Evolutionary conservation across 2,113 vertebrate genomes (phyloP), one percentile per base, ranked within the genome.

Genomic region (Chionomys nivalis): DNA sequence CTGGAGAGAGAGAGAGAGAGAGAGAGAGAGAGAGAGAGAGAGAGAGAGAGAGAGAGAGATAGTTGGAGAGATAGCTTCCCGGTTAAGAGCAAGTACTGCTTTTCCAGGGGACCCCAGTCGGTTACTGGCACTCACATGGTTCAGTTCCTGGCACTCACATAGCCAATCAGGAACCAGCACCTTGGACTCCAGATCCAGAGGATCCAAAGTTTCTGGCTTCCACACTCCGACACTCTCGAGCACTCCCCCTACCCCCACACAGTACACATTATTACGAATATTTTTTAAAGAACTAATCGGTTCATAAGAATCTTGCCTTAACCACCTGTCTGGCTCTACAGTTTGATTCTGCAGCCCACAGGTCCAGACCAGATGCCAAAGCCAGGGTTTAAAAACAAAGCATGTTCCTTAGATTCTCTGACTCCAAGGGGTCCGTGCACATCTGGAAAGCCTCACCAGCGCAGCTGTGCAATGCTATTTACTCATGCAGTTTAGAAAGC

Each of bases 31-130:
- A 70, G 33, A 70, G 33, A 70, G 1, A 36, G 5, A 36, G 68
- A n/a, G 13, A n/a, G 33, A 70, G 36, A 17, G 5, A 47, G 14
- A 36, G 16, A 33, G 11, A 19, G 28, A 9, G 17, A 3, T 0
- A 21, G 2, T 2, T 39, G 36, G 11, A 39, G 55, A 42, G 36
- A 61, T 7, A 12, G 79, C 79, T 82, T 6, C 1, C 14, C 42
- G 13, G n/a, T 42, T 63, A 63, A 63, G 33, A 61, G 23, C 52
- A n/a, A n/a, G n/a, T 28, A 42, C 13, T 83, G 55, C 36, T 49
- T 82, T 82, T 82, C 36, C n/a, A 83, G 58, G 58, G 58, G 7
- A 61, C 58, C 14, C n/a, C 4, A 17, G 39, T 16, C 36, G 6
- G 76, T 79, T 33, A 2, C 78, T 81, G 49, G 47, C 9, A 21